These are phyloP conservation scores for Stegostoma tigrinum DNA, from an alignment of 2,113 vertebrate genomes.

Conservation along the genomic window DNA sequence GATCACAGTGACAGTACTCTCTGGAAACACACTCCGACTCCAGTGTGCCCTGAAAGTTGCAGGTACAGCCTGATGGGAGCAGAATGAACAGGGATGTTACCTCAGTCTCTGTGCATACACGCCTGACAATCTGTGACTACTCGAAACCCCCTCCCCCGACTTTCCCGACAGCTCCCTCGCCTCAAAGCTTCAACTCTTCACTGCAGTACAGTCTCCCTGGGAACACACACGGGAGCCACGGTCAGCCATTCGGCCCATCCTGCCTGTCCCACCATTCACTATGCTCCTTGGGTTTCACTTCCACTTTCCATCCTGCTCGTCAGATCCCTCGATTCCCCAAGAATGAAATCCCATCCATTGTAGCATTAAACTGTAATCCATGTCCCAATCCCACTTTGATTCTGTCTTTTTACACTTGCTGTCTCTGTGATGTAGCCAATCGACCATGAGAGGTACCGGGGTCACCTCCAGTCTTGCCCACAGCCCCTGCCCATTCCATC, in stretches of 20 bases:
- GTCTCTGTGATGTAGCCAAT: not conserved
- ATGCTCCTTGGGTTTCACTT: too few species aligned
- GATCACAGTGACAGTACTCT: constrained; percentile 59
- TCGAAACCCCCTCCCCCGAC: not conserved
- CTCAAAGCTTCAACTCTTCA: not conserved
- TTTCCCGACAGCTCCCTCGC: not conserved
- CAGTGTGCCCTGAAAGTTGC: constrained; percentile 61
- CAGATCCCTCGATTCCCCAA: too few species aligned
- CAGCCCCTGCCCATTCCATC: not conserved
- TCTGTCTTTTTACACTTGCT: not conserved
- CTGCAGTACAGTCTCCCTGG: not conserved
- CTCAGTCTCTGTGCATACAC: not conserved
- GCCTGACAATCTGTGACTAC: not conserved
- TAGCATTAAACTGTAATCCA: too few species aligned
- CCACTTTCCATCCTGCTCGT: too few species aligned
- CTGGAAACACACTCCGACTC: constrained; percentile 47
- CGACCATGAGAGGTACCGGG: not conserved
- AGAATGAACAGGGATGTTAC: not conserved
- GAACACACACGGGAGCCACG: too few species aligned
- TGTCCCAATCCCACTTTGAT: not conserved
- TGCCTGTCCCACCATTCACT: too few species aligned
- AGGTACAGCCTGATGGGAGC: constrained; percentile 62
- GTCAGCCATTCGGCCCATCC: too few species aligned
- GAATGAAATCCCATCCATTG: too few species aligned
- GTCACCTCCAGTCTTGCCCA: not conserved